phyloP scores from a whole-genome alignment of 2,113 vertebrate species.

The Myocastor coypus region DNA sequence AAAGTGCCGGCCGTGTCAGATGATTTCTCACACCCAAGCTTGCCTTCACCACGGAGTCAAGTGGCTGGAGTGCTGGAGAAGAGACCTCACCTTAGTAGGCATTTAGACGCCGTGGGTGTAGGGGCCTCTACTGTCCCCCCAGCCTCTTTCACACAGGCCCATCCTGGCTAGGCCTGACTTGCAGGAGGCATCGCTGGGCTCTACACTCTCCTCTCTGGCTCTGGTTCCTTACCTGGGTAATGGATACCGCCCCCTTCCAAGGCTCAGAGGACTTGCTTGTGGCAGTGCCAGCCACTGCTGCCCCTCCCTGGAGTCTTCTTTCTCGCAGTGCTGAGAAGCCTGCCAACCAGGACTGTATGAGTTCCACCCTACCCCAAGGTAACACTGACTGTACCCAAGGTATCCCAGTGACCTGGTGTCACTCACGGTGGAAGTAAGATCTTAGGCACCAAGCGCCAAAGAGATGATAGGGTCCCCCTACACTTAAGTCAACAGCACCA shows the following conservation, averaged over 20 bases:
- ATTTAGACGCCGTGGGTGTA: not conserved
- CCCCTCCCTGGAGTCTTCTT: no score
- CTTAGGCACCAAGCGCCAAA: not conserved
- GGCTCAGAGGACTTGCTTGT: not conserved
- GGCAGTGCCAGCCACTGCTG: not conserved
- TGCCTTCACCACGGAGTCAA: no score
- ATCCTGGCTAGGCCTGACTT: not conserved
- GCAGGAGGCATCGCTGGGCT: accelerated
- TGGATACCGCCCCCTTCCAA: not conserved
- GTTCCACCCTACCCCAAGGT: not conserved
- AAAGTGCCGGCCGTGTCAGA: not conserved
- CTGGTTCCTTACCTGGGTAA: not conserved
- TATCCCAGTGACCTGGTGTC: not conserved
- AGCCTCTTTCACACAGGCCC: not conserved
- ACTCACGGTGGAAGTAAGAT: not conserved
- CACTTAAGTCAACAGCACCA: not conserved
- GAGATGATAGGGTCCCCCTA: not conserved
- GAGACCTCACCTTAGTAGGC: not conserved
- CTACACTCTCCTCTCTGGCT: not conserved
- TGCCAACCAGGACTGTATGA: not conserved
- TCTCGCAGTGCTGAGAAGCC: not conserved
- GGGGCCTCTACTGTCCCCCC: not conserved
- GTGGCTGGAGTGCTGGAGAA: not conserved
- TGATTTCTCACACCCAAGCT: accelerated
- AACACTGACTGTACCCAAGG: not conserved